Base-by-base conservation (phyloP, 2,888 invertebrate genomes). In the Netelia inedita region DNA sequence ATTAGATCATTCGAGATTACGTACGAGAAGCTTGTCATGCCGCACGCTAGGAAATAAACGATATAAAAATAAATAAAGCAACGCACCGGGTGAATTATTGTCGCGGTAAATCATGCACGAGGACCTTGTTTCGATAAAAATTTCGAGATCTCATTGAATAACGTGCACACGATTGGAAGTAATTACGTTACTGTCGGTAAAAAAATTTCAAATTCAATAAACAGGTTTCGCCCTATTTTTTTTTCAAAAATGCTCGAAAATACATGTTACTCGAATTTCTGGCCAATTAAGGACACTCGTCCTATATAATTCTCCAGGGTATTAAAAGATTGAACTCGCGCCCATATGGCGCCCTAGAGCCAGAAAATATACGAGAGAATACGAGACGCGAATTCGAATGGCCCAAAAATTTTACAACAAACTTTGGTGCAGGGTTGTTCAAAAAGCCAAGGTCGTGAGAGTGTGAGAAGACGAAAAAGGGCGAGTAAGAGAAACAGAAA, bases 391-490 rank as follows among this genome's bases (percentile, higher is more conserved):
- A 75, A 73, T 68, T 66, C 43, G 63, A 69, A 57, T 1, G 43
- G 6, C 10, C 57, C 50, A 68, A 23, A 61, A 50, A n/a, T 65
- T 73, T 41, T 19, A 46, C 21, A 35, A 46, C 59, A 35, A 68
- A 41, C 43, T 35, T 3, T 10, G 8, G 71, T 35, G 66, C 63
- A 53, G n/a, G 19, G 43, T 55, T 55, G 59, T 80, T 83, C 35
- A 43, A 75, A 28, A 73, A 72, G 59, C 46, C 68, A 63, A 85
- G 69, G 76, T 72, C 57, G 69, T 46, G 50, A 19, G 79, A 68
- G 69, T n/a, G 28, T 3, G 61, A 72, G 72, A 46, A 57, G 71
- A 28, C 46, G 35, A 53, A 72, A 76, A 81, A 43, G 57, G 74
- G 59, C 73, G 63, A 53, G 74, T 66, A 19, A 43, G 55, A 72